These are phyloP conservation scores for Platycercus adscitus DNA, from an alignment of 2,113 vertebrate species.

Conservation along the genomic window DNA sequence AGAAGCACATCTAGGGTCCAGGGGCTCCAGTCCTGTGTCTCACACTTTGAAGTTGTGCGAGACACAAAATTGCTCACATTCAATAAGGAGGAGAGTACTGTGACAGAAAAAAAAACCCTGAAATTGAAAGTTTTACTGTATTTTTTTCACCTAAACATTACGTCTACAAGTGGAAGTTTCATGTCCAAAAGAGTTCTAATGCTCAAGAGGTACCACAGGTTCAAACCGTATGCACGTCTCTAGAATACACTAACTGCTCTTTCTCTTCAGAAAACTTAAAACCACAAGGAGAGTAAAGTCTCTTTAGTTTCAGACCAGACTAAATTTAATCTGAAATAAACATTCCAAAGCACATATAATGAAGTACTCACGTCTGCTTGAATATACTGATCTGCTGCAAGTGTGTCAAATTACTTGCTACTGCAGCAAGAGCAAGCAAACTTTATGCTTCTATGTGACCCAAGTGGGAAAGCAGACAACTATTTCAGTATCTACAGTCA, in stretches of 20 bases:
- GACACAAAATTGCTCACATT: neutral
- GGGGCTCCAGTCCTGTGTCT: neutral
- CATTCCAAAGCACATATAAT: neutral
- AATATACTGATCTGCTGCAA: neutral
- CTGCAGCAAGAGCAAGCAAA: neutral
- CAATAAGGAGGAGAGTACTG: neutral
- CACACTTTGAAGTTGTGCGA: neutral
- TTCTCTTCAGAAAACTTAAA: neutral
- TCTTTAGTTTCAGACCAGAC: neutral
- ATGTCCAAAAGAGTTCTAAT: neutral
- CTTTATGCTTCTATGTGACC: neutral
- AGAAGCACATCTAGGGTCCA: neutral
- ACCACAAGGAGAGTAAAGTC: neutral
- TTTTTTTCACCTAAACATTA: neutral
- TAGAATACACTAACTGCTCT: neutral
- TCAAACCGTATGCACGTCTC: neutral
- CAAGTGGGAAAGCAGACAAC: neutral
- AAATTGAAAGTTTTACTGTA: neutral
- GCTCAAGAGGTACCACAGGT: neutral
- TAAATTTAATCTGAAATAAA: constrained; percentile 5
- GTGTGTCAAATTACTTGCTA: neutral
- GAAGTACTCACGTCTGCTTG: neutral
- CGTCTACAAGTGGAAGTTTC: neutral
- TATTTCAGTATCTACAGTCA: neutral
- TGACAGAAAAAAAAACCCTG: neutral